Evolutionary conservation across 2,797 vertebrate species (phyloP), one percentile per base, ranked within the genome.

Genomic region (Phyllotis vaccarum): DNA sequence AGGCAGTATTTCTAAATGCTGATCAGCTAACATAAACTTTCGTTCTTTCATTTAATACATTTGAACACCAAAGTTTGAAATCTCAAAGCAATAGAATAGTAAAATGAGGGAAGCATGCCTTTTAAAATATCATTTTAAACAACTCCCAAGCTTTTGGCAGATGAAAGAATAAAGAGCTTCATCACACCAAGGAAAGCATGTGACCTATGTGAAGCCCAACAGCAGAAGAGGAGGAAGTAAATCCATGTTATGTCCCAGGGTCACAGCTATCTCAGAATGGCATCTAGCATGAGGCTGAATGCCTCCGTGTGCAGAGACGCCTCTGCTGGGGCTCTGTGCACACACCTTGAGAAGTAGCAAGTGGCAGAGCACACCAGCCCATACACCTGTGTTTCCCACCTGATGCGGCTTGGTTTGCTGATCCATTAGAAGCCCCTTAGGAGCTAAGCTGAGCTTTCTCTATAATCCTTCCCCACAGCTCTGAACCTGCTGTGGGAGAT

Each of bases 401-500:
- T 93, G 92, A 62, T 22, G 60, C 66, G 31, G 86, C 68, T 58
- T 7, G 81, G 89, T 86, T 49, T 95, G 89, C 89, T 29, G 3
- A 96, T 97, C 95, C 70, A 43, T 56, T 94, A 97, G 93, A 98
- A 97, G 94, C 29, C 46, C 94, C 92, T 64, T 92, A 58, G 34
- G 92, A 96, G 81, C 72, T 95, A 10, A 0, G 70, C 96, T 43
- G n/a, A 27, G 46, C 88, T n/a, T 83, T 90, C 89, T 75, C 46
- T 68, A 37, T 97, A 97, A 96, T 96, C 97, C 19, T 82, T 72
- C 49, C 94, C 60, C 95, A 75, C 93, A 89, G 83, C 95, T 75
- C 86, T 88, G 40, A 89, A 97, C 97, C 95, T 97, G 92, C 97
- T 95, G 91, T 29, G 52, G 94, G 93, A 80, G 68, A 97, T 68